A percentile compares a stretch with the other conserved stretches of the same genome.
Evolutionary conservation across 1,140 invertebrate species (phyloP).

Genomic region (Physella acuta): DNA sequence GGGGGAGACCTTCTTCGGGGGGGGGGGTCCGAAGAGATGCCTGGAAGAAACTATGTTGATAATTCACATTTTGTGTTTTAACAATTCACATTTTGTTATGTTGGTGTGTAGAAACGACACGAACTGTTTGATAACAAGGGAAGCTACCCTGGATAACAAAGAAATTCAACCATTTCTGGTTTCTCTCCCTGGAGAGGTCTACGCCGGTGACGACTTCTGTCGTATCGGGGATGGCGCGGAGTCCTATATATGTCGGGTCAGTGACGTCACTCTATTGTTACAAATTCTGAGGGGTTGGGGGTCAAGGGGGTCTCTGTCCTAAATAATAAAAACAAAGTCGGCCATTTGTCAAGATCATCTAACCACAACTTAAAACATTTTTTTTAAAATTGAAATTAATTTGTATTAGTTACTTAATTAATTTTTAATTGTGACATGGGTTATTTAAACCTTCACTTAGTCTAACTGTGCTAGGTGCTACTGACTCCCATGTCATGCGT

Average conservation of each 20-base stretch:
- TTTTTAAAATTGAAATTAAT: too few species aligned
- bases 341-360: too few species aligned
- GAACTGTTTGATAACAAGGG: conserved; percentile 29
- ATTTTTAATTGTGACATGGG: too few species aligned
- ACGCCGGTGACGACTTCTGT: conserved; percentile 35
- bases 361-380: too few species aligned
- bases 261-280: too few species aligned
- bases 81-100: not conserved
- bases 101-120: conserved; percentile 29
- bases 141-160: conserved; percentile 9
- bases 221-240: conserved; percentile 28
- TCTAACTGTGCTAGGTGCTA: too few species aligned
- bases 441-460: too few species aligned
- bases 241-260: conserved; percentile 38
- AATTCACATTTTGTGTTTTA: not conserved
- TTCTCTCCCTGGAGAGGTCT: conserved; percentile 31
- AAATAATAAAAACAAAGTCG: too few species aligned
- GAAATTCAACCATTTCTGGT: conserved; percentile 30
- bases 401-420: too few species aligned
- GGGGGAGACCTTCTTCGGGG: not conserved
- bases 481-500: too few species aligned
- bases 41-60: not conserved
- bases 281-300: too few species aligned
- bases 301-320: too few species aligned
- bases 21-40: not conserved